Evolutionary conservation across 1,140 invertebrate species (phyloP), one percentile per base, ranked within the genome.

Genomic region (Adelges cooleyi): DNA sequence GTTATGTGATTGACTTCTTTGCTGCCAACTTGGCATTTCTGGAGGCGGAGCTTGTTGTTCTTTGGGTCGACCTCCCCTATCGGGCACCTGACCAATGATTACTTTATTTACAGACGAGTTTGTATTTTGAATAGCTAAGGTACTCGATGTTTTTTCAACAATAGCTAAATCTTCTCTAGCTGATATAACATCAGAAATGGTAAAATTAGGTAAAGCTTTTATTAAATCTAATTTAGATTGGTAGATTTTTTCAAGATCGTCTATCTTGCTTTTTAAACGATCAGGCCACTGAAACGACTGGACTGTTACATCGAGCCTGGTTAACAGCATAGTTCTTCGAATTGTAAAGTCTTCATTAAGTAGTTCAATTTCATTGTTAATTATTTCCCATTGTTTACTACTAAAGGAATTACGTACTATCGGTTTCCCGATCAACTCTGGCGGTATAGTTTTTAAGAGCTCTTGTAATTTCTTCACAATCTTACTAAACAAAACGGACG

Each of bases 221-320:
- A 96, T 70, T 11, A 76, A 71, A 69, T 82, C 80, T 46, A 89
- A 75, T 68, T 86, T 84, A 0, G 80, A 79, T 51, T 83, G 76
- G 71, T 87, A 95, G 13, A 80, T 78, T 44, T 80, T 77, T 46
- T 83, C 82, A 65, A 95, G 84, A 68, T 84, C 74, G 69, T 88
- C 81, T 70, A 86, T 84, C 71, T 86, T 86, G 3, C 77, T 72
- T 77, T 85, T 85, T 46, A 86, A 77, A 70, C 83, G 82, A 46
- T 92, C 90, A 0, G 90, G 92, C 92, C 92, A 96, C 84, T 89
- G 69, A 69, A 96, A 97, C 22, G 92, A 95, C 75, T 93, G 89
- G 71, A 97, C 83, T 3, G 94, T 98, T 40, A 94, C 92, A 77
- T 97, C 93, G 44, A 96, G 75, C 53, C 95, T 79, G 67, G 91